Percentiles rank a stretch among this genome's conserved stretches.
phyloP scores from a whole-genome alignment of 2,113 vertebrate genomes.

The Corvus hawaiiensis region DNA sequence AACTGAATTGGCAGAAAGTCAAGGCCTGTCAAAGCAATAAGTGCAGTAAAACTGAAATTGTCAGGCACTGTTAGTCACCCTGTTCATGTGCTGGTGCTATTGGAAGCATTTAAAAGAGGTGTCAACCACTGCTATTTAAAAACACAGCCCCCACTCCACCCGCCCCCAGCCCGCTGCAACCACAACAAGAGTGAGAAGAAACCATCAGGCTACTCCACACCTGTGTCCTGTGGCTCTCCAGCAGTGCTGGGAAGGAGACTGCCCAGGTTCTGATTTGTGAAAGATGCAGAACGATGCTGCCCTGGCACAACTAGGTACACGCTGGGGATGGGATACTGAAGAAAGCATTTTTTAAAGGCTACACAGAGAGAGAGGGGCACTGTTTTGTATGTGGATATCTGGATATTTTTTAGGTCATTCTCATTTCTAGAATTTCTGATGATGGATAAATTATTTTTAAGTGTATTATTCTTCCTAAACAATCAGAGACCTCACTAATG shows the following conservation, averaged over 20 bases:
- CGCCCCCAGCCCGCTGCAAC: neutral
- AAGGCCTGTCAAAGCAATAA: conserved; percentile 52
- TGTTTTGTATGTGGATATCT: neutral
- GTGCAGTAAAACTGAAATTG: conserved; percentile 32
- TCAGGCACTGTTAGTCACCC: conserved; percentile 39
- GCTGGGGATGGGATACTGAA: fast-evolving
- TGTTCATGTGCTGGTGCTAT: neutral
- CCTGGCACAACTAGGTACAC: neutral
- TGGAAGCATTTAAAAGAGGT: conserved; percentile 38
- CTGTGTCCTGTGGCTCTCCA: neutral
- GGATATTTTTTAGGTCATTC: neutral
- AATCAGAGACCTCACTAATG: neutral
- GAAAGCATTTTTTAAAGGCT: neutral
- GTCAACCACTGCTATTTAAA: neutral
- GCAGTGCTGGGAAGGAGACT: neutral
- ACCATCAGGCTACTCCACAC: neutral
- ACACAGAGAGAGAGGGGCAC: neutral
- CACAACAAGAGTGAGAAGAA: neutral
- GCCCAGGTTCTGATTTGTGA: neutral
- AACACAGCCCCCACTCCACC: neutral
- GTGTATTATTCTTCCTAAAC: neutral
- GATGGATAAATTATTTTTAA: neutral
- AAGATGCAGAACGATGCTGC: neutral
- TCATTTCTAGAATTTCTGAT: neutral
- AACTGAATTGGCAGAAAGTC: conserved; percentile 42